Evolutionary conservation across 2,888 invertebrate genomes (phyloP).

Genomic region (Sarcophaga subvicina): DNA sequence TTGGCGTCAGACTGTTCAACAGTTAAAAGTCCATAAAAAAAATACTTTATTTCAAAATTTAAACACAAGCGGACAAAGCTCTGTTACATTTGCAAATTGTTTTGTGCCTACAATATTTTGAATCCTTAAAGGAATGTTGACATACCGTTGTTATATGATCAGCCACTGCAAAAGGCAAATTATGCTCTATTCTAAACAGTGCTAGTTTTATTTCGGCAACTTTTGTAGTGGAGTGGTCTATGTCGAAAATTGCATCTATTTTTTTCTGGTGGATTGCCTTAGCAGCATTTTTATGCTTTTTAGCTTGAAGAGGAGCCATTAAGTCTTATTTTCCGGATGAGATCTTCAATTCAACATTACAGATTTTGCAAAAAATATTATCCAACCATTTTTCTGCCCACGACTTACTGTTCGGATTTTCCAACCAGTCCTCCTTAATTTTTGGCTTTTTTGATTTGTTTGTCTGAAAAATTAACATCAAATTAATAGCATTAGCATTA

Average conservation of each 20-base stretch:
- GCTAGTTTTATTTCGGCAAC: constrained; percentile 27
- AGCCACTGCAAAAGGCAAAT: constrained; percentile 11
- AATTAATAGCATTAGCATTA: too few relatives aligned
- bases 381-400: constrained; percentile 14
- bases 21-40: constrained; percentile 49
- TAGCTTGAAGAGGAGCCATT: neutral
- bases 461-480: too few relatives aligned
- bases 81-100: constrained; percentile 11
- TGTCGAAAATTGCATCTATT: neutral
- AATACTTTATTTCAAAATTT: constrained; percentile 38
- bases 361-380: constrained; percentile 8
- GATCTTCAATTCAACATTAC: neutral
- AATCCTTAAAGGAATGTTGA: constrained; percentile 12
- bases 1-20: constrained; percentile 66
- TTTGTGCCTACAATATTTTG: constrained; percentile 12
- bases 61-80: constrained; percentile 12
- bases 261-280: constrained; percentile 1
- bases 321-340: constrained; percentile 16
- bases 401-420: neutral
- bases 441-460: too few relatives aligned
- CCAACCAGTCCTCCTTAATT: too few relatives aligned
- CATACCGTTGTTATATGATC: constrained; percentile 33
- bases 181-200: constrained; percentile 38
- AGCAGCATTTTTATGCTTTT: constrained; percentile 2
- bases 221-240: constrained; percentile 4